Conservation (phyloP, 2,113 vertebrate genomes). For the Vanacampus margaritifer region DNA sequence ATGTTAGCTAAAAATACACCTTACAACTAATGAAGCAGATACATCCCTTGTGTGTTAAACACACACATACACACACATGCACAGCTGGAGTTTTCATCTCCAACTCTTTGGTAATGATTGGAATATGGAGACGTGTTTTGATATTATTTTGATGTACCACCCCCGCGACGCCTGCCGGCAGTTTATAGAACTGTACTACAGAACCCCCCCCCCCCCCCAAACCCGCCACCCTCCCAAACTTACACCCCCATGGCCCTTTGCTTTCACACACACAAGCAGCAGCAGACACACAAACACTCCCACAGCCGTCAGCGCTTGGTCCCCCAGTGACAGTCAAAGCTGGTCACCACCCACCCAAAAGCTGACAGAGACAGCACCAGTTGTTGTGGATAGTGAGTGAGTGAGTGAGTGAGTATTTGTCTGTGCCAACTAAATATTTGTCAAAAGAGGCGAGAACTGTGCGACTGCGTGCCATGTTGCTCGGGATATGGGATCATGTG, state of each 20-base stretch:
- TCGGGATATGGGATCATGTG: conserved; percentile 23
- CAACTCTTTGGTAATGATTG: conserved; percentile 62
- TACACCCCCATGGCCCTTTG: conserved; percentile 14
- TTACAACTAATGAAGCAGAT: conserved; percentile 57
- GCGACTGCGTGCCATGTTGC: conserved; percentile 24
- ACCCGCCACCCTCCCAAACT: background rate
- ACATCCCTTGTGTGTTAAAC: conserved; percentile 34
- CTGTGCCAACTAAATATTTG: conserved; percentile 59
- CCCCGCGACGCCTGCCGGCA: conserved; percentile 56
- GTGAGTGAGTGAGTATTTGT: conserved; percentile 54
- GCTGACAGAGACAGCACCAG: conserved; percentile 60
- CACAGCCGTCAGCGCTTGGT: conserved; percentile 52
- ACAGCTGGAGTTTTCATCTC: conserved; percentile 66
- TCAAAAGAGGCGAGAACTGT: conserved; percentile 47
- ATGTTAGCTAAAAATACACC: conserved; percentile 65
- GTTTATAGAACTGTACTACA: conserved; percentile 61
- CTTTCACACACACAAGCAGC: conserved; percentile 39
- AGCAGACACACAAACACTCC: conserved; percentile 55
- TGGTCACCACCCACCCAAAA: conserved; percentile 67
- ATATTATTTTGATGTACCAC: conserved; percentile 62
- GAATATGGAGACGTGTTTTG: conserved; percentile 65
- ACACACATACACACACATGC: conserved; percentile 9
- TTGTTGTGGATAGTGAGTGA: conserved; percentile 62
- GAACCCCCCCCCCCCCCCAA: conserved; percentile 10
- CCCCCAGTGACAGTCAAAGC: conserved; percentile 64